Evolutionary conservation across 1,140 invertebrate species (phyloP).

Genomic region (Penaeus vannamei): DNA sequence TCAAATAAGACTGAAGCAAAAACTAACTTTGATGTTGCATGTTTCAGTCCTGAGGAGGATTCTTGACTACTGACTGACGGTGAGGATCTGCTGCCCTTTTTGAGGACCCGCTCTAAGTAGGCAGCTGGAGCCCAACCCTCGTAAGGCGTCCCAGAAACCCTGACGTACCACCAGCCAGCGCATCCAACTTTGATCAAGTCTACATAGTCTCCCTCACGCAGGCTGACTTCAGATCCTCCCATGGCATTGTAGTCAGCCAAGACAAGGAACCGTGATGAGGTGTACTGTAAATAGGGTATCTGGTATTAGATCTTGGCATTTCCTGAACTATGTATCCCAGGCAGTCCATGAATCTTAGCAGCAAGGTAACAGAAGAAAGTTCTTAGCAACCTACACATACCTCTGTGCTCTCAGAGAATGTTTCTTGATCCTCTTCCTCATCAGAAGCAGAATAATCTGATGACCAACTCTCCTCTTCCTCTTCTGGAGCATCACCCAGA

Average conservation of each 20-base stretch:
- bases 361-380: not conserved
- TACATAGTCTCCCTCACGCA: conserved; percentile 89
- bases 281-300: conserved; percentile 44
- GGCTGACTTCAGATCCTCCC: conserved; percentile 88
- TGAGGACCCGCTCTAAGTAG: conserved; percentile 85
- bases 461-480: conserved; percentile 72
- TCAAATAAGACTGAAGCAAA: not conserved
- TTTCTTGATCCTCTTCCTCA: conserved; percentile 71
- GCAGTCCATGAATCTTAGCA: too few species aligned
- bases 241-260: conserved; percentile 93
- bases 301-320: too few species aligned
- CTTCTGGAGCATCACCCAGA: conserved; percentile 67
- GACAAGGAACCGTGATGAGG: conserved; percentile 78
- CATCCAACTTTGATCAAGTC: conserved; percentile 90
- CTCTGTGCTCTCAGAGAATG: conserved; percentile 70
- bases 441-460: conserved; percentile 73
- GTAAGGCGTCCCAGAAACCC: conserved; percentile 79
- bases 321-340: too few species aligned
- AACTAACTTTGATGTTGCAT: conserved; percentile 66
- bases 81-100: conserved; percentile 73
- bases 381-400: conserved; percentile 41
- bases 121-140: conserved; percentile 95
- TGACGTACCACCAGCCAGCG: conserved; percentile 97
- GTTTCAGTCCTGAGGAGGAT: conserved; percentile 67
- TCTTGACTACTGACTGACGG: conserved; percentile 74